A percentile compares a stretch with the other conserved stretches of the same genome.
Conservation (phyloP, 2,797 vertebrate species). For the Arrhamphus sclerolepis region DNA sequence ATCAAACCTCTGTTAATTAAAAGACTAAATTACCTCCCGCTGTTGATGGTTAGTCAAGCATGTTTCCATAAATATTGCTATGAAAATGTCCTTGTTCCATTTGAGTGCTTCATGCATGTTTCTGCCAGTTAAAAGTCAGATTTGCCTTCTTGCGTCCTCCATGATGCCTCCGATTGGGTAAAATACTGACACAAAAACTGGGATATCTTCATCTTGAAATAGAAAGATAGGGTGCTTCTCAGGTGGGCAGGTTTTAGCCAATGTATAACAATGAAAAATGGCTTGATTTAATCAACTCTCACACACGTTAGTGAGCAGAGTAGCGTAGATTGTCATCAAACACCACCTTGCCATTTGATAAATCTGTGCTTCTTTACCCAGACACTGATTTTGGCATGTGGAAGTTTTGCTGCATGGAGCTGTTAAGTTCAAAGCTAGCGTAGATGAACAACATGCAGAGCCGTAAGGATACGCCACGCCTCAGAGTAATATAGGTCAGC, state of each 20-base stretch:
- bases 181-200: constrained; percentile 6
- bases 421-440: constrained; percentile 40
- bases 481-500: constrained; percentile 41
- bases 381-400: constrained; percentile 18
- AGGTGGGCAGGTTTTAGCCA: constrained; percentile 17
- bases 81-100: constrained; percentile 6
- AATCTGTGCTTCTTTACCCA: constrained; percentile 15
- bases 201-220: no score
- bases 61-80: constrained; percentile 25
- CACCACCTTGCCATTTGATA: constrained; percentile 7
- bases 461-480: constrained; percentile 30
- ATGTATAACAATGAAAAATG: no score
- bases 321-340: constrained; percentile 18
- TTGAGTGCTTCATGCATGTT: constrained; percentile 4
- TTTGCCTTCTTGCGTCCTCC: constrained; percentile 1
- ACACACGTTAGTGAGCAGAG: neutral
- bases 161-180: constrained; percentile 1
- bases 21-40: constrained; percentile 35
- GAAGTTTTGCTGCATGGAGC: constrained; percentile 17
- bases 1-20: constrained; percentile 60
- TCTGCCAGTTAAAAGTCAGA: constrained; percentile 2
- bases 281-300: no score
- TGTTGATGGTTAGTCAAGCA: constrained; percentile 12
- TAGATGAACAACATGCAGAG: no score
- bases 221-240: neutral